phyloP scores from a whole-genome alignment of 2,888 invertebrate genomes.

The Julus scanicus region DNA sequence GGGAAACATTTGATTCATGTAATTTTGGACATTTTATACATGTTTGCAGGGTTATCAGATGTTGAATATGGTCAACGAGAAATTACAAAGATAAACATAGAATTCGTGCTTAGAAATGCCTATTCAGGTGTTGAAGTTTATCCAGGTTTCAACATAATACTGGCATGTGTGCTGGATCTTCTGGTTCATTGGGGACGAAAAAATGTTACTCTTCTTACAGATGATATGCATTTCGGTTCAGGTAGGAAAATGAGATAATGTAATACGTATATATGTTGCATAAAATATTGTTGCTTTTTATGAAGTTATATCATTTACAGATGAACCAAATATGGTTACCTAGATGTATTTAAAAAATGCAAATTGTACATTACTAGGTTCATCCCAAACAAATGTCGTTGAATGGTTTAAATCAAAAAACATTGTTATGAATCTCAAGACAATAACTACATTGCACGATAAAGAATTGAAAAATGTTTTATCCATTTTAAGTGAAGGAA shows the following conservation, averaged over 20 bases:
- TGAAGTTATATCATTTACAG: too few species aligned
- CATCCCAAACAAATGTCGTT: background rate
- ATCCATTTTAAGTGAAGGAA: background rate
- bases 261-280: too few species aligned
- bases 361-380: background rate
- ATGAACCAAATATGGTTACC: too few species aligned
- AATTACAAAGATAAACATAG: background rate
- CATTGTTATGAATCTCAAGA: background rate
- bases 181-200: background rate
- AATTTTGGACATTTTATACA: background rate
- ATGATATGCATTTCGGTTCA: background rate
- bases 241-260: background rate
- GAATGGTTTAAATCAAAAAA: background rate
- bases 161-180: background rate
- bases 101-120: background rate
- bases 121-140: background rate
- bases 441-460: background rate
- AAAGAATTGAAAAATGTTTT: background rate
- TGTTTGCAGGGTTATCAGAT: background rate
- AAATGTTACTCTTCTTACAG: background rate
- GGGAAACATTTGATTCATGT: too few species aligned
- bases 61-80: background rate
- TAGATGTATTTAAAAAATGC: background rate
- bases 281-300: too few species aligned
- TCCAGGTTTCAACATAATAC: background rate